A percentile compares a stretch with the other conserved stretches of the same genome.
Conservation (phyloP, 2,797 vertebrate species). For the Columba guinea region DNA sequence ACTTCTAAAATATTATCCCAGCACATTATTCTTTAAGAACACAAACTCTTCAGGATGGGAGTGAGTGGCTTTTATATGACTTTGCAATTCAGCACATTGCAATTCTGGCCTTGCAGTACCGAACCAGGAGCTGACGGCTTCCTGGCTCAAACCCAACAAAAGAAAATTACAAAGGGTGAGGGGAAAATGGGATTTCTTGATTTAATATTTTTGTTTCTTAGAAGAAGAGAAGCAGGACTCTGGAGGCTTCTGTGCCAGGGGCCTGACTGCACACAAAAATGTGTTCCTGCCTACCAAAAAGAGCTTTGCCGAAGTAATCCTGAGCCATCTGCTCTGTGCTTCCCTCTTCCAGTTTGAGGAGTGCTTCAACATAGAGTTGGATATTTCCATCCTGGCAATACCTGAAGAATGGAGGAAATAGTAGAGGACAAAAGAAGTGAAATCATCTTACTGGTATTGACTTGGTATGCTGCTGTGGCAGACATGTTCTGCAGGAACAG, state of each 20-base stretch:
- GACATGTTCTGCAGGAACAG: constrained; percentile 62
- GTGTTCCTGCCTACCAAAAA: not conserved
- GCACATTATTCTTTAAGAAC: not conserved
- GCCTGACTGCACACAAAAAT: not conserved
- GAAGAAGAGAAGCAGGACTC: not conserved
- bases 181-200: constrained; percentile 18
- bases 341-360: constrained; percentile 56
- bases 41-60: not conserved
- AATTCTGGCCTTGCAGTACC: not conserved
- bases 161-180: constrained; percentile 15
- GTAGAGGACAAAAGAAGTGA: constrained; percentile 16
- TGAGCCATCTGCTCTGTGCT: not conserved
- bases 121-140: not conserved
- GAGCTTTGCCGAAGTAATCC: not conserved
- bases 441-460: not conserved
- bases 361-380: not conserved
- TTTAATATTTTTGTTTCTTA: constrained; percentile 32
- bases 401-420: constrained; percentile 12
- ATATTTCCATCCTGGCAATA: constrained; percentile 41
- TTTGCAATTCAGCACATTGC: not conserved
- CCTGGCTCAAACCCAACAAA: not conserved
- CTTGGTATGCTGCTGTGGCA: constrained; percentile 4
- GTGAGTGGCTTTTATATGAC: not conserved
- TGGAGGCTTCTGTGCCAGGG: not conserved
- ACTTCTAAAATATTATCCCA: not conserved